These are phyloP conservation scores for Clavelina lepadiformis DNA, from an alignment of 23 tunicate genomes.

Conservation along the genomic window DNA sequence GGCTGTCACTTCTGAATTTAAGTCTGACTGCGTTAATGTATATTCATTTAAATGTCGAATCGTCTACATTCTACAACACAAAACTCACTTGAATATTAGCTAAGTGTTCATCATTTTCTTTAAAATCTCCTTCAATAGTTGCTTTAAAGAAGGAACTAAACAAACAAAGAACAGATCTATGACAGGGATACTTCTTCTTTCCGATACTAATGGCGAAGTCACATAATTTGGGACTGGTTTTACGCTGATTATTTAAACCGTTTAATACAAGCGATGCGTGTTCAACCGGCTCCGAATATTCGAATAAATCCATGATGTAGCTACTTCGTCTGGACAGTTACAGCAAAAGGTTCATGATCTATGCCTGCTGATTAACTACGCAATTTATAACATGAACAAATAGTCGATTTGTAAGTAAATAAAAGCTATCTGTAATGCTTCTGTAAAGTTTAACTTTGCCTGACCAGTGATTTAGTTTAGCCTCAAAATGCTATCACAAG, in stretches of 20 bases:
- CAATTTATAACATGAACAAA: too few relatives aligned
- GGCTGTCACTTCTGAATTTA: neutral
- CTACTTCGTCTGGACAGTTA: too few relatives aligned
- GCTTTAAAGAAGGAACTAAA: slow-evolving; percentile 59
- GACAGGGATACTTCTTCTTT: slow-evolving; percentile 37
- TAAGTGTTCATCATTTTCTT: slow-evolving; percentile 14
- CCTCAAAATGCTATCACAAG: too few relatives aligned
- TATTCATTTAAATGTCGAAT: too few relatives aligned
- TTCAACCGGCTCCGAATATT: slow-evolving; percentile 25
- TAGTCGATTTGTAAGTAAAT: too few relatives aligned
- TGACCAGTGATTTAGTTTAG: too few relatives aligned
- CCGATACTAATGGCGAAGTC: slow-evolving; percentile 36
- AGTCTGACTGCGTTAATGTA: neutral
- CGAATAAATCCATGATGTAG: slow-evolving; percentile 68
- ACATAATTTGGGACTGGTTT: slow-evolving; percentile 34
- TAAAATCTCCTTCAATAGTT: slow-evolving; percentile 45
- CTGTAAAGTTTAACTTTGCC: too few relatives aligned
- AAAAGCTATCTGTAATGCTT: too few relatives aligned
- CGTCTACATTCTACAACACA: too few relatives aligned
- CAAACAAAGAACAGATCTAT: slow-evolving; percentile 66
- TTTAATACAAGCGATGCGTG: slow-evolving; percentile 43
- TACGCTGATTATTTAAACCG: slow-evolving; percentile 38
- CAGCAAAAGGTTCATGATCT: too few relatives aligned
- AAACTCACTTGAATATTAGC: slow-evolving; percentile 20
- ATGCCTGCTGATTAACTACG: too few relatives aligned